A percentile compares a stretch with the other conserved stretches of the same genome.
These are phyloP conservation scores for Anguilla japonica DNA, from an alignment of 2,113 vertebrate genomes.

Conservation along the genomic window DNA sequence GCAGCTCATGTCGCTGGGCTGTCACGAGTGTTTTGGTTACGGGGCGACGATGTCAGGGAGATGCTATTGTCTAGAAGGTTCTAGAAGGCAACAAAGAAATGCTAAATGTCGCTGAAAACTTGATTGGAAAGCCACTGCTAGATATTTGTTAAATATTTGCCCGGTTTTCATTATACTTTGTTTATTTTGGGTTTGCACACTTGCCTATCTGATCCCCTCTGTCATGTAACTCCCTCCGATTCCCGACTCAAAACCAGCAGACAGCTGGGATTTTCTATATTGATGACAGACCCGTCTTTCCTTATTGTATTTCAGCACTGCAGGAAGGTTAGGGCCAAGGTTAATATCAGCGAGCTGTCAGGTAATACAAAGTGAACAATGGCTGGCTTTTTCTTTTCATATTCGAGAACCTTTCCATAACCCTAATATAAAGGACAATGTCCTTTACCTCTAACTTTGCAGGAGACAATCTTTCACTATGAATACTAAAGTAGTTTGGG, in stretches of 20 bases:
- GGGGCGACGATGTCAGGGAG: not conserved
- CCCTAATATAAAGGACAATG: not conserved
- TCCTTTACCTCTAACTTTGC: not conserved
- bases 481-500: not conserved
- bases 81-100: not conserved
- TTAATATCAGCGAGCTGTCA: not conserved
- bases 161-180: not conserved
- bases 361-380: not conserved
- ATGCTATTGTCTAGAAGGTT: not conserved
- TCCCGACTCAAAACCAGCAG: not conserved
- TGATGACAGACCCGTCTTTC: not conserved
- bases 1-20: conserved; percentile 4
- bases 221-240: not conserved
- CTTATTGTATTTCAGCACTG: not conserved
- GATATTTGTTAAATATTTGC: not conserved
- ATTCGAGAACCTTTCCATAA: not conserved
- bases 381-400: not conserved
- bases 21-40: not conserved
- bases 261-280: not conserved
- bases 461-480: not conserved
- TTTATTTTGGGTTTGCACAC: not conserved
- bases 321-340: not conserved
- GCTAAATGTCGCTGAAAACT: not conserved
- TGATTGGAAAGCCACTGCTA: not conserved
- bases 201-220: not conserved